A percentile compares a stretch with the other conserved stretches of the same genome.
Evolutionary conservation across 2,888 invertebrate species (phyloP).

Genomic region (Spatulosminthurus flaviceps): DNA sequence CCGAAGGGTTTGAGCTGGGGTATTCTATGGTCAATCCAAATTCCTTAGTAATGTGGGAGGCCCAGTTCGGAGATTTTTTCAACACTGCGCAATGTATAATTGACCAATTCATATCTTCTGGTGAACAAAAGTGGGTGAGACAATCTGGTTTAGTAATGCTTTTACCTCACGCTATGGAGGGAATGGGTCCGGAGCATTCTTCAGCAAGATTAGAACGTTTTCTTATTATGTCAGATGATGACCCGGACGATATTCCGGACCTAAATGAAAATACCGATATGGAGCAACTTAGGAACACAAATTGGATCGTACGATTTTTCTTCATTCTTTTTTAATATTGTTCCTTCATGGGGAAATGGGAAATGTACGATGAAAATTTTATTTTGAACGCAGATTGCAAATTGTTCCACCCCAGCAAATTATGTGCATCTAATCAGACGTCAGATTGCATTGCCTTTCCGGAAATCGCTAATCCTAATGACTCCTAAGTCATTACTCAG

Average conservation of each 20-base stretch:
- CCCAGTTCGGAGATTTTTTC: constrained; percentile 94
- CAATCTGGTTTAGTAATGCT: constrained; percentile 96
- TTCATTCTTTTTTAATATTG: not conserved
- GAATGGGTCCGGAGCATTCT: constrained; percentile 98
- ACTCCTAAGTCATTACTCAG: constrained; percentile 97
- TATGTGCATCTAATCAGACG: constrained; percentile 95
- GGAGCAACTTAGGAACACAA: constrained; percentile 95
- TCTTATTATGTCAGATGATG: constrained; percentile 96
- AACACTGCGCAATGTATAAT: constrained; percentile 99
- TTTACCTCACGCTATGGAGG: constrained; percentile 99
- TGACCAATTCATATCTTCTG: constrained; percentile 90
- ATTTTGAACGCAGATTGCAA: constrained; percentile 73
- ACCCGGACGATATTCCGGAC: constrained; percentile 90
- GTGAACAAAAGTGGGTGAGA: constrained; percentile 98
- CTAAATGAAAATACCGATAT: constrained; percentile 90
- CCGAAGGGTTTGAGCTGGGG: constrained; percentile 97
- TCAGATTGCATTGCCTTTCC: constrained; percentile 95
- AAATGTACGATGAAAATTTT: no score
- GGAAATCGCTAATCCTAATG: constrained; percentile 96
- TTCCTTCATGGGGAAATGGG: no score
- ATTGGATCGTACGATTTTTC: constrained; percentile 79
- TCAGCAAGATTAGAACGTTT: constrained; percentile 89
- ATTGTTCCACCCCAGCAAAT: constrained; percentile 96
- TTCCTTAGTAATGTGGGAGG: constrained; percentile 97
- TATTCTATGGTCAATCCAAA: constrained; percentile 99